These are phyloP conservation scores for Erpetoichthys calabaricus DNA, from an alignment of 2,797 vertebrate species.

Conservation along the genomic window DNA sequence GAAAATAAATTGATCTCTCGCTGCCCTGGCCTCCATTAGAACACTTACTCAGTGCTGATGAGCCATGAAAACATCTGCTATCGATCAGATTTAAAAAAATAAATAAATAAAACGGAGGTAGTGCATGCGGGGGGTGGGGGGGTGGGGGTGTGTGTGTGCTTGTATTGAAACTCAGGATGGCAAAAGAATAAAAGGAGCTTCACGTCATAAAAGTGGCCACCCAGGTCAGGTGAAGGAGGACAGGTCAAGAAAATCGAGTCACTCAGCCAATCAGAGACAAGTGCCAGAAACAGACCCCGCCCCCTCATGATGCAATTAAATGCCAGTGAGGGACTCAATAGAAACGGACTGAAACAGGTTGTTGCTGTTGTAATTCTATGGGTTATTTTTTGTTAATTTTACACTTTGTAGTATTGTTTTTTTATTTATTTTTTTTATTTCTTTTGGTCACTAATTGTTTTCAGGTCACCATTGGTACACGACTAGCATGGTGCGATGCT, in stretches of 20 bases:
- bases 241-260: conserved; percentile 32
- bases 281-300: conserved; percentile 31
- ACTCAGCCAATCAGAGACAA: conserved; percentile 25
- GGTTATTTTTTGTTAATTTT: too few species aligned
- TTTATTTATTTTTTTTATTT: too few species aligned
- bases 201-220: not conserved
- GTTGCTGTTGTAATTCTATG: too few species aligned
- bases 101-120: conserved; percentile 21
- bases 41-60: conserved; percentile 44
- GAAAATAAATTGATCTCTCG: conserved; percentile 44
- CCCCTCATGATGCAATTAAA: not conserved
- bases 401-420: too few species aligned
- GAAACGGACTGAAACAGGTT: too few species aligned
- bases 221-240: conserved; percentile 13
- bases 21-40: conserved; percentile 48
- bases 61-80: conserved; percentile 45
- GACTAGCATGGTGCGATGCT: too few species aligned
- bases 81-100: conserved; percentile 36
- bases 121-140: conserved; percentile 25
- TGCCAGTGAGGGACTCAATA: too few species aligned
- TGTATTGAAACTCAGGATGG: conserved; percentile 9
- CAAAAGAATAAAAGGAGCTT: conserved; percentile 7
- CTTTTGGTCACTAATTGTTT: too few species aligned
- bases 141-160: conserved; percentile 19
- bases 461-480: too few species aligned